Evolutionary conservation across 1,140 invertebrate species (phyloP).

Genomic region (Marisa cornuarietis): DNA sequence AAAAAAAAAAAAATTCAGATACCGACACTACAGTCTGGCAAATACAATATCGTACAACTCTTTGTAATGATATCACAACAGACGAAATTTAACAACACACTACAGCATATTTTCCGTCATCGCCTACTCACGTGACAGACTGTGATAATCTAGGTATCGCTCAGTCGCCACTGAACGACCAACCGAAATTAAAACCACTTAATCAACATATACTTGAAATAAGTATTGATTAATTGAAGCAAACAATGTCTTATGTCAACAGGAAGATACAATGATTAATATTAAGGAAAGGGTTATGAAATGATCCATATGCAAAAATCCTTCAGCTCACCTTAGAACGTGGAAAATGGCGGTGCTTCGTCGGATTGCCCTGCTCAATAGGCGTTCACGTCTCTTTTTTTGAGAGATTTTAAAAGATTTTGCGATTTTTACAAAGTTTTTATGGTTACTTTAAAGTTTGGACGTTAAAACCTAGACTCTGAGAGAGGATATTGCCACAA

Average conservation of each 20-base stretch:
- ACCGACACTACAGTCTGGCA: no score
- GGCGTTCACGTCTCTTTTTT: not conserved
- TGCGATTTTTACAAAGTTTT: not conserved
- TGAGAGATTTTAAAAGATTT: not conserved
- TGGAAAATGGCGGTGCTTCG: conserved; percentile 2
- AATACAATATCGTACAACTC: no score
- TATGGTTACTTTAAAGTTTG: not conserved
- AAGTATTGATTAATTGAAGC: not conserved
- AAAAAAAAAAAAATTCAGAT: no score
- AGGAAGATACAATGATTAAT: not conserved
- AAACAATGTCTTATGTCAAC: not conserved
- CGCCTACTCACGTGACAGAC: no score
- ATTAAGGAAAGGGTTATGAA: not conserved
- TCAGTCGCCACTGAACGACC: no score
- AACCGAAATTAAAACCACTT: no score
- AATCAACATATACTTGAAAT: not conserved
- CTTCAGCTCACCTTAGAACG: conserved; percentile 3
- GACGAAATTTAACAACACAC: no score
- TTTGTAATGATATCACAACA: no score
- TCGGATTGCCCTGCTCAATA: not conserved
- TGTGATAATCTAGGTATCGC: no score
- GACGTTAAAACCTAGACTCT: not conserved
- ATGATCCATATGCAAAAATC: not conserved
- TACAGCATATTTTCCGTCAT: no score
- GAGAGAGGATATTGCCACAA: conserved; percentile 1